These are phyloP conservation scores for Centrocercus urophasianus DNA, from an alignment of 2,113 vertebrate genomes.

Conservation along the genomic window DNA sequence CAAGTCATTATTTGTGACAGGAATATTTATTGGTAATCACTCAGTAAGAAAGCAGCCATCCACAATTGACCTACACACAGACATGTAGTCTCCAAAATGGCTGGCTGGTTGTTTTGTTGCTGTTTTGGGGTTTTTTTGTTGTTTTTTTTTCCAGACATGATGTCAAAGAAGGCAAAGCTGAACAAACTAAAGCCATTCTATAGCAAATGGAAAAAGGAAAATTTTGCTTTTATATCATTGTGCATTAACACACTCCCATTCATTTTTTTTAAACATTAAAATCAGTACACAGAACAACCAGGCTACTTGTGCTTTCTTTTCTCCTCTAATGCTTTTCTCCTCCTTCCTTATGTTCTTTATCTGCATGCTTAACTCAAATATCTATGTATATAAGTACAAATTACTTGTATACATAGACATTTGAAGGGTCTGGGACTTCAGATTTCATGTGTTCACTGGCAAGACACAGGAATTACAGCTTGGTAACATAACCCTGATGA, in stretches of 20 bases:
- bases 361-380: not conserved
- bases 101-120: not conserved
- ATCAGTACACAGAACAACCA: not conserved
- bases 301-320: not conserved
- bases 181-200: not conserved
- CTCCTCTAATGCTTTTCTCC: not conserved
- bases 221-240: not conserved
- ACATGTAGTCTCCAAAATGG: not conserved
- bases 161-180: not conserved
- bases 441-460: not conserved
- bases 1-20: not conserved
- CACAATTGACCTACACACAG: fast-evolving
- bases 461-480: not conserved
- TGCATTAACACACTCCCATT: not conserved
- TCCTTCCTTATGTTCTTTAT: not conserved
- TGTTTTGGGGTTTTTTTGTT: not conserved
- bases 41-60: not conserved
- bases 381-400: not conserved
- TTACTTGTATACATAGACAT: not conserved
- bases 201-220: not conserved
- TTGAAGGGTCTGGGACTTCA: not conserved
- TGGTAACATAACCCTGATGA: not conserved
- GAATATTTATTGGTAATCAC: conserved; percentile 27
- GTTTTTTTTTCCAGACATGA: not conserved
- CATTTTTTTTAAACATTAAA: not conserved